Evolutionary conservation across 2,888 invertebrate genomes (phyloP).

Genomic region (Chrysolina oricalcia): DNA sequence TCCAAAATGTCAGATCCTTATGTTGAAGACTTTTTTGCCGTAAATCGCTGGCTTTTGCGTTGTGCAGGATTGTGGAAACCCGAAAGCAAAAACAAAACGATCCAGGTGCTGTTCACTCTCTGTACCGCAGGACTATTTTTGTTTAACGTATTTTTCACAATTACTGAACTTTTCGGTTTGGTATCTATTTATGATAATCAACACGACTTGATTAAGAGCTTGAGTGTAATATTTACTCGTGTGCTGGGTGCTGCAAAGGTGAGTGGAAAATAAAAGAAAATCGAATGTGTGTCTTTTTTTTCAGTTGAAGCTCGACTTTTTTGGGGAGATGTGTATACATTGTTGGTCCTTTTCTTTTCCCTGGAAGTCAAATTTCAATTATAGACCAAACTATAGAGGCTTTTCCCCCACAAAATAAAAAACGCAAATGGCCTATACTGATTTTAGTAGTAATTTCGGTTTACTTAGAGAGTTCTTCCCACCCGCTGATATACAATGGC

Average conservation of each 20-base stretch:
- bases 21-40: slow-evolving; percentile 60
- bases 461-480: too few species aligned
- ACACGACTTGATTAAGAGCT: slow-evolving; percentile 64
- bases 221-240: slow-evolving; percentile 64
- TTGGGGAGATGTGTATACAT: too few species aligned
- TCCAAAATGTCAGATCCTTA: slow-evolving; percentile 45
- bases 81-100: slow-evolving; percentile 50
- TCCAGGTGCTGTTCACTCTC: slow-evolving; percentile 56
- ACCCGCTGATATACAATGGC: too few species aligned
- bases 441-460: too few species aligned
- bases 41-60: slow-evolving; percentile 63
- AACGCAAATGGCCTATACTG: too few species aligned
- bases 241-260: slow-evolving; percentile 66
- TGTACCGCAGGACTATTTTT: slow-evolving; percentile 62
- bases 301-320: too few species aligned
- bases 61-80: slow-evolving; percentile 65
- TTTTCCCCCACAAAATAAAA: too few species aligned
- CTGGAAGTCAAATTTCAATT: too few species aligned
- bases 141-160: slow-evolving; percentile 63
- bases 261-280: too few species aligned
- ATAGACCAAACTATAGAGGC: too few species aligned
- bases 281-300: too few species aligned
- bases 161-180: slow-evolving; percentile 64
- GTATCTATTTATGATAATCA: slow-evolving; percentile 60
- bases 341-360: too few species aligned